These are phyloP conservation scores for Xerus rutilus DNA, from an alignment of 2,797 vertebrate genomes.

Conservation along the genomic window DNA sequence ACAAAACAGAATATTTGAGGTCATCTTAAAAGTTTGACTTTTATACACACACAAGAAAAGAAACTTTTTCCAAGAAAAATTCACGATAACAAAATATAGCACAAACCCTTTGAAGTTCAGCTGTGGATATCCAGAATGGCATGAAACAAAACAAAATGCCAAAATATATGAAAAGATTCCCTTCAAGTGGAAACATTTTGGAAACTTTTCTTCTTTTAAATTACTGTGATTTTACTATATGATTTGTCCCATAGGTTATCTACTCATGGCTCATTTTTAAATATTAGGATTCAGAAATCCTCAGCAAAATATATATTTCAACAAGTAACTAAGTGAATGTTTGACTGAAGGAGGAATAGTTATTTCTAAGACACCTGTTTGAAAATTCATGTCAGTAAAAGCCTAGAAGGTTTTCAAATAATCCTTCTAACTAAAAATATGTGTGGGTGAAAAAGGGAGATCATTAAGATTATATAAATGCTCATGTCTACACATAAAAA, in stretches of 20 bases:
- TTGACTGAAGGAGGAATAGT: background rate
- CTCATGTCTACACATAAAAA: background rate
- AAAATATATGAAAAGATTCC: background rate
- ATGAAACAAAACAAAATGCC: constrained; percentile 41
- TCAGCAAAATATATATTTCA: constrained; percentile 24
- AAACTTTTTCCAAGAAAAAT: background rate
- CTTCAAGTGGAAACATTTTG: background rate
- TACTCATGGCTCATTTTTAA: constrained; percentile 28
- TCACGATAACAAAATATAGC: background rate
- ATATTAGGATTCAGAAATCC: constrained; percentile 17
- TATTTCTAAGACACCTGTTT: constrained; percentile 46
- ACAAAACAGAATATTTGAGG: background rate
- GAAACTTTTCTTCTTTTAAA: background rate
- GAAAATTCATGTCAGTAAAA: constrained; percentile 15
- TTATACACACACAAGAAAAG: background rate
- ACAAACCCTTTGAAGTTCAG: background rate
- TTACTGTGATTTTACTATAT: background rate
- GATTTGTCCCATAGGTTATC: background rate
- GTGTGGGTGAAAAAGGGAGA: background rate
- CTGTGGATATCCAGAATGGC: background rate
- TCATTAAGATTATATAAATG: background rate
- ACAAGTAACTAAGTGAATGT: constrained; percentile 16
- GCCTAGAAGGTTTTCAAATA: background rate
- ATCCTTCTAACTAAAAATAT: background rate
- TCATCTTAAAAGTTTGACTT: background rate